These are phyloP conservation scores for Nomada fucata DNA, from an alignment of 2,888 invertebrate genomes.

Conservation along the genomic window DNA sequence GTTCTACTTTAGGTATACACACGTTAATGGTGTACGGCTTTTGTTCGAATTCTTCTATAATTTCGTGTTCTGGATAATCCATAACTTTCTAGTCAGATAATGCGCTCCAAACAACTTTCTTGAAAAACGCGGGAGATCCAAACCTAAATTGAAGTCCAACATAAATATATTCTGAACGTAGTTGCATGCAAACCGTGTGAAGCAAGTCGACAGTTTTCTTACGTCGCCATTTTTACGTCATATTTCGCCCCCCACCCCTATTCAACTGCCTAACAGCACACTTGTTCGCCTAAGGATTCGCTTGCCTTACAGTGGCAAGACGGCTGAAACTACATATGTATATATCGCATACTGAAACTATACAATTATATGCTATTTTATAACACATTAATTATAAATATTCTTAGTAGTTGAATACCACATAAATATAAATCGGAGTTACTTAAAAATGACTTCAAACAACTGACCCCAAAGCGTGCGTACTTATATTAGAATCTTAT, in stretches of 20 bases:
- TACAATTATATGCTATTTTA: too few relatives aligned
- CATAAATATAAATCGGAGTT: too few relatives aligned
- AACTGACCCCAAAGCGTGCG: too few relatives aligned
- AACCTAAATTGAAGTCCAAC: slow-evolving; percentile 27
- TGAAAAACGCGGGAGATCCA: slow-evolving; percentile 1
- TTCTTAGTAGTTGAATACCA: too few relatives aligned
- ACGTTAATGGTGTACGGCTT: not conserved
- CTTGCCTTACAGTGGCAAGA: not conserved
- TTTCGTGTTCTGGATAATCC: not conserved
- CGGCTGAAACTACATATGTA: not conserved
- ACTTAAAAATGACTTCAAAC: too few relatives aligned
- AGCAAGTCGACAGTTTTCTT: slow-evolving; percentile 36
- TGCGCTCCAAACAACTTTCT: slow-evolving; percentile 36
- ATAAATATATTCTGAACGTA: slow-evolving; percentile 32
- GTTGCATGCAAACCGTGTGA: not conserved
- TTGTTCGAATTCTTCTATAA: not conserved
- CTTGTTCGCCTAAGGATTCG: not conserved
- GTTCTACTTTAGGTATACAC: slow-evolving; percentile 56
- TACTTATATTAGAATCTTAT: too few relatives aligned
- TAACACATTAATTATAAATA: too few relatives aligned
- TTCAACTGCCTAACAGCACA: too few relatives aligned
- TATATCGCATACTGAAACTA: not conserved
- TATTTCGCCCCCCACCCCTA: not conserved
- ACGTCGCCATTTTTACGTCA: slow-evolving; percentile 8
- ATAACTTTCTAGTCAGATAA: not conserved